Base-by-base conservation (phyloP, 2,888 invertebrate species). In the Argynnis bischoffii region DNA sequence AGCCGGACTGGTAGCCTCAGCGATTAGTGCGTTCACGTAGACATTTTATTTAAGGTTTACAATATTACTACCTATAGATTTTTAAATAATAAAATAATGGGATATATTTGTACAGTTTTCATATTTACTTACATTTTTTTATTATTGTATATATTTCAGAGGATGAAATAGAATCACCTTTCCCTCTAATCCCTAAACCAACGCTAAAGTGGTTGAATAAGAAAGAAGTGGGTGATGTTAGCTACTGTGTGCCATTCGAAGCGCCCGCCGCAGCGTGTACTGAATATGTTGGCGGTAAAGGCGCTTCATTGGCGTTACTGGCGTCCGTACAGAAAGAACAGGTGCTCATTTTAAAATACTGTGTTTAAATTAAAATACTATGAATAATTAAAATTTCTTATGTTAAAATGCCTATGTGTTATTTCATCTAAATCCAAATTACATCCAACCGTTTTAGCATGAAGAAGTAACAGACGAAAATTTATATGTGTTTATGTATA, bases 281-380 rank as follows among this genome's bases (percentile, higher is more conserved):
- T 0, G 81, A 84, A 11, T 81, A 95, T 13, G 95, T 96, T 0
- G 97, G 97, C 0, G 97, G 97, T 0, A 97, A 97, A 84, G 97
- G 96, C 13, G 94, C 95, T 1, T 97, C 97, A 2, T 85, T 97
- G 15, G 96, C 96, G 0, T 83, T 95, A 51, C 86, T 97, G 56
- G 80, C 85, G 13, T 87, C 91, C 0, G 75, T 87, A 21, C 85
- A 94, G 64, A 75, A 83, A 18, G 78, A 87, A 55, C 83, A 93
- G 78, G 94, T 94, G 21, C 5, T 56, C 11, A 41, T 63, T 63
- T 26, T 48, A 50, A 54, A 13, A 54, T 13, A 53, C n/a, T 21
- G 11, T 11, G 26, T 26, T 26, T 26, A 5, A 11, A 41, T 41
- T 41, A 41, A 11, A 41, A 41, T 41, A 8, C 3, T 8, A 26